Conservation (phyloP, 2,797 vertebrate species). For the Percopsis omiscomaycus region DNA sequence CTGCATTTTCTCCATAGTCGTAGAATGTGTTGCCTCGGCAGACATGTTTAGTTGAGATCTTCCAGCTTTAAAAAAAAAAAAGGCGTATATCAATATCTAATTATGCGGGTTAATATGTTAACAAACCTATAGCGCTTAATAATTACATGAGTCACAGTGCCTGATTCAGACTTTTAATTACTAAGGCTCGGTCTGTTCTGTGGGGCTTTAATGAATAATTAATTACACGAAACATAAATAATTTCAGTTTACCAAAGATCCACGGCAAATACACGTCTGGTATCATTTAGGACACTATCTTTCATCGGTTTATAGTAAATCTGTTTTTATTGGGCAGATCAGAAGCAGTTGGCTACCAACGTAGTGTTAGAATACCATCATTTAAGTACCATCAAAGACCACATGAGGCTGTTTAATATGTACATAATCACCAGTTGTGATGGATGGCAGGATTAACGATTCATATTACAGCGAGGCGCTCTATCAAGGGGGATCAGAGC, state of each 20-base stretch:
- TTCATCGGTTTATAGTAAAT: slow-evolving; percentile 53
- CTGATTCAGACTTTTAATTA: slow-evolving; percentile 73
- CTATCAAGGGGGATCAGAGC: not conserved
- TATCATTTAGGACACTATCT: slow-evolving; percentile 35
- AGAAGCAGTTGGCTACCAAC: slow-evolving; percentile 19
- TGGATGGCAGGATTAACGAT: slow-evolving; percentile 16
- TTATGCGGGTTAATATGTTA: slow-evolving; percentile 76
- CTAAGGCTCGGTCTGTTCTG: slow-evolving; percentile 68
- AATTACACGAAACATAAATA: slow-evolving; percentile 70
- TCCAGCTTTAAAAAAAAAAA: slow-evolving; percentile 31
- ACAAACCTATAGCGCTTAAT: slow-evolving; percentile 74
- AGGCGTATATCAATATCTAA: slow-evolving; percentile 70
- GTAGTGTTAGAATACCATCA: slow-evolving; percentile 9
- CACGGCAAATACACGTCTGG: slow-evolving; percentile 48
- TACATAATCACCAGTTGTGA: slow-evolving; percentile 5
- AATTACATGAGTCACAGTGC: slow-evolving; percentile 75
- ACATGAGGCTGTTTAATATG: slow-evolving; percentile 13
- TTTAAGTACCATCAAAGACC: slow-evolving; percentile 20
- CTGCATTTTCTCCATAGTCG: slow-evolving; percentile 21
- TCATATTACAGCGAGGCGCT: slow-evolving; percentile 5
- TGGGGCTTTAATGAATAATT: slow-evolving; percentile 74
- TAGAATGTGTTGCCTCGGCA: slow-evolving; percentile 7
- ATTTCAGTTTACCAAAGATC: slow-evolving; percentile 68
- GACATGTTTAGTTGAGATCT: slow-evolving; percentile 30
- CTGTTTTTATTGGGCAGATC: slow-evolving; percentile 40